phyloP scores from a whole-genome alignment of 1,140 invertebrate species.

The Babylonia areolata region DNA sequence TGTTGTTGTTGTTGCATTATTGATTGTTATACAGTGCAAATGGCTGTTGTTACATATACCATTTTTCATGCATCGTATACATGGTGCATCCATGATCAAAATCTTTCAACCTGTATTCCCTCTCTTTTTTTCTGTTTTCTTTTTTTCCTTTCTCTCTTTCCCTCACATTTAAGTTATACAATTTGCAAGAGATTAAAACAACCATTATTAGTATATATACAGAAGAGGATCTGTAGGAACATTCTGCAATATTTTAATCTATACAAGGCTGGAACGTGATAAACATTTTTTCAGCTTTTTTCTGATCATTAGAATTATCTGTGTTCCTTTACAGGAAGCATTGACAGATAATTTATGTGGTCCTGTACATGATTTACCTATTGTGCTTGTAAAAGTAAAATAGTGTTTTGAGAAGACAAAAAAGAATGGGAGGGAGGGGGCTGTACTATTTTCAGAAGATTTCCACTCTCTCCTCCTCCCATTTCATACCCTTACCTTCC shows the following conservation, averaged over 20 bases:
- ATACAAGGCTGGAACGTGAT: neutral
- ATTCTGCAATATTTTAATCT: neutral
- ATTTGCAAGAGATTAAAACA: neutral
- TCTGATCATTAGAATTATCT: no score
- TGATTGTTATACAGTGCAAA: neutral
- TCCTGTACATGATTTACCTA: no score
- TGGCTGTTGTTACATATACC: neutral
- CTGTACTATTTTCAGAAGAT: no score
- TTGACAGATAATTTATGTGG: no score
- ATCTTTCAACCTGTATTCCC: neutral
- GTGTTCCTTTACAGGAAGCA: no score
- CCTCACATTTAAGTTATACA: neutral
- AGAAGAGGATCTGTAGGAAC: neutral
- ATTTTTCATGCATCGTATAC: neutral
- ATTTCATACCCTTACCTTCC: no score
- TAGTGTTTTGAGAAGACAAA: no score
- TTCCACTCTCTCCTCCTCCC: no score
- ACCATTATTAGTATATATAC: neutral
- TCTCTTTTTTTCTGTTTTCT: neutral
- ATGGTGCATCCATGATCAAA: slow-evolving; percentile 19
- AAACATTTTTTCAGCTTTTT: no score
- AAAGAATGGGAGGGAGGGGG: no score
- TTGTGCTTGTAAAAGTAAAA: no score
- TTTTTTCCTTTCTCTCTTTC: neutral
- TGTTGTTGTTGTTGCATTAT: neutral